Evolutionary conservation across 1,140 invertebrate species (phyloP).

Genomic region (Micrasema minimum): DNA sequence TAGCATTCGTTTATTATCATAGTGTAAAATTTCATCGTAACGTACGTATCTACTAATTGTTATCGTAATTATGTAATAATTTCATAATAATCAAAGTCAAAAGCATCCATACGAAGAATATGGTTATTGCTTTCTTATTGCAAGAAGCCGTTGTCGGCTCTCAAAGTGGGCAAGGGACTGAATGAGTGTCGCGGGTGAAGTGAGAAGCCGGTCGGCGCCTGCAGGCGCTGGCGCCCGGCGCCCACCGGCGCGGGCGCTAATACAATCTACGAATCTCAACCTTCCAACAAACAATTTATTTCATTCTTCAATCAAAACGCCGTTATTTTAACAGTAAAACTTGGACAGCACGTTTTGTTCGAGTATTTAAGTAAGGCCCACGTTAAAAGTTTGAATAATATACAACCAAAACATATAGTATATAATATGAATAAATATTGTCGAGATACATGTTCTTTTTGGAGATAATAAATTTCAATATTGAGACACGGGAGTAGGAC

Average conservation of each 20-base stretch:
- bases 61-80: conserved; percentile 50
- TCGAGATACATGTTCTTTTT: conserved; percentile 63
- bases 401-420: conserved; percentile 59
- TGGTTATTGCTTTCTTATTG: conserved; percentile 68
- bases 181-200: conserved; percentile 29
- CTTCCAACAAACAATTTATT: conserved; percentile 39
- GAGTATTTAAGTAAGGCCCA: conserved; percentile 67
- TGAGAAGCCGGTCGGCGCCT: conserved; percentile 10
- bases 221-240: conserved; percentile 3
- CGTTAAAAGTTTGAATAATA: conserved; percentile 63
- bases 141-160: conserved; percentile 60
- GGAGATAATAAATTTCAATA: conserved; percentile 55
- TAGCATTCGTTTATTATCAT: conserved; percentile 49
- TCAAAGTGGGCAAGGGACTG: conserved; percentile 53
- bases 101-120: conserved; percentile 67
- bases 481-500: conserved; percentile 21
- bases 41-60: conserved; percentile 52
- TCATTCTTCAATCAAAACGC: conserved; percentile 45
- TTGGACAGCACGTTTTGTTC: conserved; percentile 62
- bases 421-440: conserved; percentile 63
- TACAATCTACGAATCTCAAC: conserved; percentile 28
- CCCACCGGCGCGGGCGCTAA: neutral
- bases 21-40: conserved; percentile 53
- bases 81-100: conserved; percentile 53
- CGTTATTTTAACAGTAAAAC: conserved; percentile 56